These are phyloP conservation scores for Peromyscus eremicus DNA, from an alignment of 2,797 vertebrate genomes.

Conservation along the genomic window DNA sequence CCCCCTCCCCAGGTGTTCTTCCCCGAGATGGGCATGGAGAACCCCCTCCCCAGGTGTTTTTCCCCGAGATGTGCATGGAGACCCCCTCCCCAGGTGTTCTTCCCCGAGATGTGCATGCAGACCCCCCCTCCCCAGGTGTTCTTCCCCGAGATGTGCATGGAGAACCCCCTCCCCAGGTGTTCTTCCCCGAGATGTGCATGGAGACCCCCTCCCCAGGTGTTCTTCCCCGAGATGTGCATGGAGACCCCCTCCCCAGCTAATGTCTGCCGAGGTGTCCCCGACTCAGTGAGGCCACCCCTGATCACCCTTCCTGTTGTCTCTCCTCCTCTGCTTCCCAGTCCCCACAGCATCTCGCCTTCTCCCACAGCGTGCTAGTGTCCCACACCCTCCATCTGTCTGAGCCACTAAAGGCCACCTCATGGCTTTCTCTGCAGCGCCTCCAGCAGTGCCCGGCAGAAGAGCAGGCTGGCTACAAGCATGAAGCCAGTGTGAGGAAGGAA, in stretches of 20 bases:
- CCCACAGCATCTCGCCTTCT: not conserved
- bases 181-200: too few relatives aligned
- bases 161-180: too few relatives aligned
- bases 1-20: too few relatives aligned
- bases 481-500: not conserved
- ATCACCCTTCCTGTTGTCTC: not conserved
- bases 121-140: too few relatives aligned
- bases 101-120: too few relatives aligned
- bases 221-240: not conserved
- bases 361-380: not conserved
- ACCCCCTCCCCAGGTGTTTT: too few relatives aligned
- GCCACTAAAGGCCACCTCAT: not conserved
- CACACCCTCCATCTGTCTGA: not conserved
- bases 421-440: not conserved
- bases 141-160: too few relatives aligned
- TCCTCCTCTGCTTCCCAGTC: not conserved
- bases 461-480: not conserved
- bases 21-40: not conserved
- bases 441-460: not conserved
- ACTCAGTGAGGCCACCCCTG: not conserved
- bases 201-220: too few relatives aligned
- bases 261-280: not conserved
- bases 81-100: not conserved
- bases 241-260: not conserved
- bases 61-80: not conserved